Base-by-base conservation (phyloP, 2,113 vertebrate species). In the Theropithecus gelada region DNA sequence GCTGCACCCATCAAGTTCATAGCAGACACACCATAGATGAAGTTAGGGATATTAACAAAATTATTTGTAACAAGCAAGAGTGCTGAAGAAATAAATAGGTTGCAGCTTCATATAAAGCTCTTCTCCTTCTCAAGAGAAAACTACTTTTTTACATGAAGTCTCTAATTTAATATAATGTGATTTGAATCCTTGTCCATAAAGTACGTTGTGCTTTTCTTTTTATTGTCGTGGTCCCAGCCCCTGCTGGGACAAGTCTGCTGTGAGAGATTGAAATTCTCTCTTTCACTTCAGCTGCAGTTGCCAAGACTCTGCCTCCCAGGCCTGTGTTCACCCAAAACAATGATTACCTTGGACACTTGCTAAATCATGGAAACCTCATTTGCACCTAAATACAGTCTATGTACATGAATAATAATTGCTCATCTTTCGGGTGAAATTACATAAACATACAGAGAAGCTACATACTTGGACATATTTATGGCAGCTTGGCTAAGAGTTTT, bases 331-430 rank as follows among this genome's bases (percentile, higher is more conserved):
- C 50, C 52, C 40, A 78, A 97, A 94, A 95, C 90, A 90, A 30
- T 92, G 52, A 93, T 96, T 95, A 88, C 25, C 70, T 86, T 45
- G 48, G 90, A 94, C 80, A 84, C 35, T 94, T 61, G 64, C 79
- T 35, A 96, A 94, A 90, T 80, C 76, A 66, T 57, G 55, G 76
- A 70, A 70, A 92, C 27, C 72, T 96, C 87, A 82, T 93, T 94
- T 97, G 64, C 52, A 85, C 76, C n/a, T 97, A 81, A 94, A 79
- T 78, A 84, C 38, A 30, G 23, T 78, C 72, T 79, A 92, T 14
- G 27, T 84, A 78, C 70, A 78, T 90, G 94, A 97, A 92, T 84
- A 55, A 80, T 32, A 95, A 96, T 78, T 81, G 90, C 9, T 94
- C 59, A 90, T 93, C 59, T 95, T 96, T 96, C 7, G 0, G 43